These are phyloP conservation scores for Adelges cooleyi DNA, from an alignment of 1,140 invertebrate genomes.

Conservation along the genomic window DNA sequence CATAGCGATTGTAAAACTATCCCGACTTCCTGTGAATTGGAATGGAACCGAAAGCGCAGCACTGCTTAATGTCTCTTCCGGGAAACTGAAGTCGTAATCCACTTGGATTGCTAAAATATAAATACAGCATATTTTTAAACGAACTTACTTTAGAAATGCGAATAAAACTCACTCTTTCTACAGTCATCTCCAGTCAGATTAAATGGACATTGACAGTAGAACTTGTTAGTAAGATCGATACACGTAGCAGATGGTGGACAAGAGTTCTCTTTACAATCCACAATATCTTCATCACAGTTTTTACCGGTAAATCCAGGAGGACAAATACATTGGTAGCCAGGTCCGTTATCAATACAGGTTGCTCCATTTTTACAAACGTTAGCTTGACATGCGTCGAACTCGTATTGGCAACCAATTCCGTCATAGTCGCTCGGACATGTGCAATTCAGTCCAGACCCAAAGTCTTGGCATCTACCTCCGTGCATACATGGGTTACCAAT, in stretches of 20 bases:
- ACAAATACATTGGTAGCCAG: constrained; percentile 75
- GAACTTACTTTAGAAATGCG: not conserved
- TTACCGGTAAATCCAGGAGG: constrained; percentile 68
- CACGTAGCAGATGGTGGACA: constrained; percentile 89
- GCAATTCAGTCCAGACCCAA: constrained; percentile 87
- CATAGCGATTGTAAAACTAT: constrained; percentile 77
- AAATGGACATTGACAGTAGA: constrained; percentile 92
- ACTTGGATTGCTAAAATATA: constrained; percentile 71
- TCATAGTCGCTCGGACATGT: constrained; percentile 74
- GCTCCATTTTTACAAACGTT: constrained; percentile 85
- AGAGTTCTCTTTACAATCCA: constrained; percentile 85
- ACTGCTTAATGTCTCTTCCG: constrained; percentile 73
- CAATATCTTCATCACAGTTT: constrained; percentile 85
- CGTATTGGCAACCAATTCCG: constrained; percentile 84
- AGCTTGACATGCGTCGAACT: constrained; percentile 81
- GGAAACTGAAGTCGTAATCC: constrained; percentile 91
- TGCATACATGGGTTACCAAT: constrained; percentile 95
- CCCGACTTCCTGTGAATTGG: constrained; percentile 52
- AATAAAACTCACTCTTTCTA: constrained; percentile 62
- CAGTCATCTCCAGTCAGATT: constrained; percentile 93
- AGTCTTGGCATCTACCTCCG: constrained; percentile 84
- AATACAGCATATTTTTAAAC: not conserved
- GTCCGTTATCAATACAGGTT: constrained; percentile 71
- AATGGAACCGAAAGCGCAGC: constrained; percentile 85
- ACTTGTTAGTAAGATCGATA: constrained; percentile 81